Base-by-base conservation (phyloP, 2,797 vertebrate genomes). In the Leucoraja ocellata region DNA sequence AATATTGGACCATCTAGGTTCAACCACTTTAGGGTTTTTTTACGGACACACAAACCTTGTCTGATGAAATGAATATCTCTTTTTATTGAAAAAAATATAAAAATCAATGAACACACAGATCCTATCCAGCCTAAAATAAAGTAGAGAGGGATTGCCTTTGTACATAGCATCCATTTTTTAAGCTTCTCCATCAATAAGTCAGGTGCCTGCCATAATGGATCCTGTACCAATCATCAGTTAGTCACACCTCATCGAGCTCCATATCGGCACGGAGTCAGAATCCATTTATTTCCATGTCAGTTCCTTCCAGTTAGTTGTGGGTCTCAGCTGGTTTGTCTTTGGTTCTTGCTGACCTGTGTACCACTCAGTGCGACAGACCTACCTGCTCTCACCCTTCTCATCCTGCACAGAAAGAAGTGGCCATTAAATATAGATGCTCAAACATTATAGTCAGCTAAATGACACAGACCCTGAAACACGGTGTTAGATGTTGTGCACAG, bases 181-280 rank as follows among this genome's bases (percentile, higher is more conserved):
- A 58, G 23, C 4, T 65, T 65, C 28, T n/a, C 84, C 32, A 61
- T 88, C 58, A 88, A 65, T 63, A 6, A 32, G 28, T 81, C 79
- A 81, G n/a, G 11, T 65, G n/a, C 4, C 81, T 65, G 11, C 61
- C 61, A 88, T 65, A 65, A 63, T 65, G 58, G 84, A 65, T 54
- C 61, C 61, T 25, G 23, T 32, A 88, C 63, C 61, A 11, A 88
- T 88, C 10, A 32, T 88, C 84, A 88, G 13, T 65, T 13, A 65
- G 84, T 68, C 84, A 88, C n/a, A 68, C n/a, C n/a, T 88, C 84
- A 68, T 88, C 65, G 79, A 36, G 14, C 46, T 81, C 79, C 79
- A 81, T 16, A 46, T 81, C 79, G 18, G 13, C 79, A 81, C 79
- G 7, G 79, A 80, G 78, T 80, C 78, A 80, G 13, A 80, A 13